Base-by-base conservation (phyloP, 2,888 invertebrate species). In the Scrobipalpa costella region DNA sequence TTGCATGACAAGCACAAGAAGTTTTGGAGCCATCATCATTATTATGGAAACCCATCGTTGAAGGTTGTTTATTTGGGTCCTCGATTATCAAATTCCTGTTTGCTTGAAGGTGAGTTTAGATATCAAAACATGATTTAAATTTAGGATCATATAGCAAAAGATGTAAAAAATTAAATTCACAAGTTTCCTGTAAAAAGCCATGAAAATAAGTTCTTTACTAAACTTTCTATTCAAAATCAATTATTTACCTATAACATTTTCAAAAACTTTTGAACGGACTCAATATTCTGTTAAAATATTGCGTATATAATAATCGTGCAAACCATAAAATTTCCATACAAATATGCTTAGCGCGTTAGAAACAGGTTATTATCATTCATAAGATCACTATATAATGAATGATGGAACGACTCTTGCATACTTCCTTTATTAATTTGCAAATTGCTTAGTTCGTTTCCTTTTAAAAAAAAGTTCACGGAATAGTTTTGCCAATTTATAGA, bases 21-120 rank as follows among this genome's bases (percentile, higher is more conserved):
- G 81, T 73, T 78, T 73, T 66, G 70, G 65, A 77, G 78, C 82
- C 83, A 88, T 88, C 83, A 86, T 81, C 84, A 85, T 86, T 83
- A 84, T 72, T 66, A n/a, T 17, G 59, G 21, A 27, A 13, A 34
- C 7, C 34, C 38, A 38, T 34, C 36, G 8, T 36, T 11, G 36
- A 38, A 50, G 57, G 36, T 36, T 15, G 9, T 38, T 57, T 9
- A 11, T 15, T 52, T 52, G 38, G 38, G 40, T 40, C 40, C 13
- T 40, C n/a, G 11, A 13, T 40, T n/a, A 40, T 40, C 40, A 40
- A 13, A 40, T 13, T 13, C 40, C 7, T 40, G 40, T 40, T 13
- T 6, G 13, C 40, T n/a, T 40, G 2, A 40, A 40, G 40, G 40
- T n/a, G n/a, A 13, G n/a, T 7, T 40, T 13, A 13, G 40, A 13